phyloP scores from a whole-genome alignment of 2,113 vertebrate genomes.

The Ciconia maguari region DNA sequence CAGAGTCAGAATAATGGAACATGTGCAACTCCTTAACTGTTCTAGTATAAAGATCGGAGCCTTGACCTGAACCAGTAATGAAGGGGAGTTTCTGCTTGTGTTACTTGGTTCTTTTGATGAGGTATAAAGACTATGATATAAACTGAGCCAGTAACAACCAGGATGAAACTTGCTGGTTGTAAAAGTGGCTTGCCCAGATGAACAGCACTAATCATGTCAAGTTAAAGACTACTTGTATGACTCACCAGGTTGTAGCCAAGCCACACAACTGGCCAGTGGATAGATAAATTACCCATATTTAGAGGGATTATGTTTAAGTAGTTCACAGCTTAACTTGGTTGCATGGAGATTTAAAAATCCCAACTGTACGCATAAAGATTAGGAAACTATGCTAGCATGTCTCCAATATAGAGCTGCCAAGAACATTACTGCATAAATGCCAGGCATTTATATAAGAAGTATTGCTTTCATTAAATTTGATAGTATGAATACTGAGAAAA shows the following conservation, averaged over 20 bases:
- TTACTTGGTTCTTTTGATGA: not conserved
- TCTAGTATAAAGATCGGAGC: not conserved
- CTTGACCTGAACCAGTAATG: not conserved
- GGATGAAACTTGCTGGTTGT: not conserved
- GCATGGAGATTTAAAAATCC: not conserved
- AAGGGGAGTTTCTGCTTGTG: not conserved
- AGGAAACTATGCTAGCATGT: not conserved
- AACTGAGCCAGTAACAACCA: not conserved
- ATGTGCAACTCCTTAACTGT: not conserved
- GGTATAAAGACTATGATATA: not conserved
- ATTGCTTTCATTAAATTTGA: not conserved
- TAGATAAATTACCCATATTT: not conserved
- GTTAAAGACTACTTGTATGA: not conserved
- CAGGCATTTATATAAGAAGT: not conserved
- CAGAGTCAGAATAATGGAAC: not conserved
- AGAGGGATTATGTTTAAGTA: not conserved
- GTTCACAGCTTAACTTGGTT: not conserved
- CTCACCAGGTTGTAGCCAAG: not conserved
- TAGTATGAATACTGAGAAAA: not conserved
- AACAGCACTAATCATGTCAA: not conserved
- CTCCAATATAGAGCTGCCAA: not conserved
- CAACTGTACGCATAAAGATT: not conserved
- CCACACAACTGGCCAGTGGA: not conserved
- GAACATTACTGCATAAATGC: not conserved
- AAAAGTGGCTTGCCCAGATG: not conserved